Conservation (phyloP, 2,113 vertebrate genomes). For the Halcyon senegalensis region DNA sequence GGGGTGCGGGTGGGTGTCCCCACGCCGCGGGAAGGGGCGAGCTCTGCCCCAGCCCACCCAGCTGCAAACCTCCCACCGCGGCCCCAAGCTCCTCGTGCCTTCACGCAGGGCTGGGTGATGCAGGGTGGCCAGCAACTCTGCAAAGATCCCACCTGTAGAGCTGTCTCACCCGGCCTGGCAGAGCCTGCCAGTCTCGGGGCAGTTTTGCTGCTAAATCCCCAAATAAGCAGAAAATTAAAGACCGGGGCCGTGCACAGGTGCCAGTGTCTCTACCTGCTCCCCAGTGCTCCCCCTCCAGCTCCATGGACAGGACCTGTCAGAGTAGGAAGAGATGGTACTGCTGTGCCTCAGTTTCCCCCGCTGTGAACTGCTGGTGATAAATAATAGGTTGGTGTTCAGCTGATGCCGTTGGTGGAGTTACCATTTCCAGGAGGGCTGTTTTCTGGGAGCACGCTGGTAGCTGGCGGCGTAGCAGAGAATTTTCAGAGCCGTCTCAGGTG, state of each 20-base stretch:
- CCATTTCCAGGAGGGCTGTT: too few relatives aligned
- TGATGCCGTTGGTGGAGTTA: not conserved
- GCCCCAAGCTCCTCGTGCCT: fast-evolving
- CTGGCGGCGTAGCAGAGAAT: not conserved
- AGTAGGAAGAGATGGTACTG: fast-evolving
- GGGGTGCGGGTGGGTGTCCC: not conserved
- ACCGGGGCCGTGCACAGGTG: not conserved
- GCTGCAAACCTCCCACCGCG: not conserved
- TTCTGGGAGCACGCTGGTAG: not conserved
- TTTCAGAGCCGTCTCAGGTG: not conserved
- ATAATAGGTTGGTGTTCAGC: too few relatives aligned
- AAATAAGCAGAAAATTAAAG: not conserved
- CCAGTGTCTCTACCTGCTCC: not conserved
- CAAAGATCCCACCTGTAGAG: not conserved
- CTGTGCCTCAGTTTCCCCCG: not conserved
- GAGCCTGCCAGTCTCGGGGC: not conserved
- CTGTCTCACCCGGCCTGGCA: fast-evolving
- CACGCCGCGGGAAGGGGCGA: not conserved
- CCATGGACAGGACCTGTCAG: fast-evolving
- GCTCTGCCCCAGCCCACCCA: not conserved
- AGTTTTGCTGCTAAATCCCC: not conserved
- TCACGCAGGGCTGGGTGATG: not conserved
- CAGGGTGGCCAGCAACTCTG: not conserved
- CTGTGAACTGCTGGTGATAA: not conserved
- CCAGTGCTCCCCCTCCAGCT: not conserved